Percentiles rank a stretch among this genome's conserved stretches.
These are phyloP conservation scores for Apostichopus parvimensis DNA, from an alignment of 35 echinoderm and acorn worm species.

Conservation along the genomic window DNA sequence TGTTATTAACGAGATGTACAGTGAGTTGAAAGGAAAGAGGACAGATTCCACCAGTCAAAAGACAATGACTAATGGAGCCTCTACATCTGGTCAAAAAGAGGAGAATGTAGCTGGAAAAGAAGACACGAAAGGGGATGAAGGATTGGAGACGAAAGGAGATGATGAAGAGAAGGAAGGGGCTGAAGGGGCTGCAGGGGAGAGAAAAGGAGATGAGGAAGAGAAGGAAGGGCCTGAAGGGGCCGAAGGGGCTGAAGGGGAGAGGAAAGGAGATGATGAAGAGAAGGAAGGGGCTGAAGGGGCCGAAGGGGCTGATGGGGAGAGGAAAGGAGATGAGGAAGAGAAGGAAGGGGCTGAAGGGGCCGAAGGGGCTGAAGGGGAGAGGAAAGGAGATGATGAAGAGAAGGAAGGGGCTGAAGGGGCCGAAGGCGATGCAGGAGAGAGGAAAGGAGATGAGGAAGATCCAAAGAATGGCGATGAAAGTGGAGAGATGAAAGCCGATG, in stretches of 20 bases:
- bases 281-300: neutral
- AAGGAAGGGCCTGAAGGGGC: neutral
- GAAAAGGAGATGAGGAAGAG: neutral
- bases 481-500: no score
- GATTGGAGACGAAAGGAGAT: neutral
- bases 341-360: neutral
- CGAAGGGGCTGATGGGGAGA: neutral
- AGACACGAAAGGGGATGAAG: no score
- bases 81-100: neutral
- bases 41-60: neutral
- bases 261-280: neutral
- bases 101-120: neutral
- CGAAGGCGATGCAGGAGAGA: neutral
- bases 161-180: neutral
- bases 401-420: neutral
- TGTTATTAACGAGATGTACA: neutral
- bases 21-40: neutral
- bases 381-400: neutral
- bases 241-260: neutral
- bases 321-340: neutral
- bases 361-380: neutral
- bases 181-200: neutral
- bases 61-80: neutral
- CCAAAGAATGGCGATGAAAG: neutral
- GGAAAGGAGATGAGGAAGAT: neutral